Percentiles rank a stretch among this genome's conserved stretches.
Conservation (phyloP, 2,797 vertebrate genomes). For the Gymnothorax javanicus region DNA sequence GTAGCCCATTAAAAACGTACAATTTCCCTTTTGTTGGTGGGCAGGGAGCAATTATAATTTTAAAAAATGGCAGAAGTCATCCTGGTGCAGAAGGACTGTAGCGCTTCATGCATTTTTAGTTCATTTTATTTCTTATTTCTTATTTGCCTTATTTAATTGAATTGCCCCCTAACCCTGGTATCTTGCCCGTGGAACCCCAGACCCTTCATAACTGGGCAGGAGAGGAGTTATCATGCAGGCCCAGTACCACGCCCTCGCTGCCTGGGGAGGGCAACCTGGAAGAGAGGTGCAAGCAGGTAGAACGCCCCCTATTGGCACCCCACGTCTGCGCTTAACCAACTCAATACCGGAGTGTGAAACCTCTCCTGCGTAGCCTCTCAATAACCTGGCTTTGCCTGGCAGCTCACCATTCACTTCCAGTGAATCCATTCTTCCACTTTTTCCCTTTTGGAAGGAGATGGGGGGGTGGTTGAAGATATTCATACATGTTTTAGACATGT, state of each 20-base stretch:
- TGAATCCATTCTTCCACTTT: constrained; percentile 3
- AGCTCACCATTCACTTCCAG: constrained; percentile 26
- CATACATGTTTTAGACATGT: not conserved
- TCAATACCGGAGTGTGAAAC: constrained; percentile 30
- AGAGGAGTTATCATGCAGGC: constrained; percentile 87
- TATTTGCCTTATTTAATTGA: constrained; percentile 28
- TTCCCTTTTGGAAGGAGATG: not conserved
- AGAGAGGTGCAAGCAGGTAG: constrained; percentile 97
- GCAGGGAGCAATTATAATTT: not conserved
- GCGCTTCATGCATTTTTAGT: constrained; percentile 1
- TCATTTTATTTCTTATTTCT: too few relatives aligned
- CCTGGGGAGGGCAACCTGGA: constrained; percentile 88
- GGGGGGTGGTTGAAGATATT: not conserved
- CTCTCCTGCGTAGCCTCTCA: constrained; percentile 45
- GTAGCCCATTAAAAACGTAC: not conserved
- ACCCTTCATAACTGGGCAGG: constrained; percentile 88
- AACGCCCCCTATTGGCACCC: constrained; percentile 47
- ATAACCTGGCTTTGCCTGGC: constrained; percentile 58
- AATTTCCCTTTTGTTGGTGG: not conserved
- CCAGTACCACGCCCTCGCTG: constrained; percentile 80
- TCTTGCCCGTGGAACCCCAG: constrained; percentile 71
- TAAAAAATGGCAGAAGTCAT: not conserved
- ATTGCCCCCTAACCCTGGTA: constrained; percentile 49
- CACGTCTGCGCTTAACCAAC: constrained; percentile 56
- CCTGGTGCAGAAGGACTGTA: not conserved